These are phyloP conservation scores for Hystrix cristata DNA, from an alignment of 2,113 vertebrate genomes.

Conservation along the genomic window DNA sequence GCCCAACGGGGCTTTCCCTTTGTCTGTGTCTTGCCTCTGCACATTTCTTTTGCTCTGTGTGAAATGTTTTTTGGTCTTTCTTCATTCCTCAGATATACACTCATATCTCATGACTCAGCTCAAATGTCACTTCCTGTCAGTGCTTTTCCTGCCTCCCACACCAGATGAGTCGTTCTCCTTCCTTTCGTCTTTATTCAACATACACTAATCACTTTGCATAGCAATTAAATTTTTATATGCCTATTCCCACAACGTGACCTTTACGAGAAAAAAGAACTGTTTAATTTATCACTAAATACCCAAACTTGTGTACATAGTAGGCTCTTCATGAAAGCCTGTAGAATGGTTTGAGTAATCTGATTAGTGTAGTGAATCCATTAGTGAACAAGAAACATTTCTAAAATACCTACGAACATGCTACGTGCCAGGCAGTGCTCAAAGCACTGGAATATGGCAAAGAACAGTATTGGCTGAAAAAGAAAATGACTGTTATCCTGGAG, in stretches of 20 bases:
- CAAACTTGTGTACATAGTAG: not conserved
- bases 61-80: conserved; percentile 33
- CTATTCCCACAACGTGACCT: conserved; percentile 45
- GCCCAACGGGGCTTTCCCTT: not conserved
- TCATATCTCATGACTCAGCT: conserved; percentile 68
- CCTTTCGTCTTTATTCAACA: conserved; percentile 43
- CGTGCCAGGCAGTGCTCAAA: not conserved
- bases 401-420: not conserved
- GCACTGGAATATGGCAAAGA: not conserved
- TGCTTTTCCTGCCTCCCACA: conserved; percentile 12
- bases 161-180: conserved; percentile 14
- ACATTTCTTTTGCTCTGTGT: not conserved
- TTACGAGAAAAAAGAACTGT: conserved; percentile 1
- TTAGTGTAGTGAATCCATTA: not conserved
- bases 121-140: conserved; percentile 62
- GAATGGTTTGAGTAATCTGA: not conserved
- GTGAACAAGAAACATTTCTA: not conserved
- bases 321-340: not conserved
- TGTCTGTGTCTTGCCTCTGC: not conserved
- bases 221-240: conserved; percentile 51
- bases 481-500: not conserved
- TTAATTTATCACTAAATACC: not conserved
- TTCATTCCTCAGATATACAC: conserved; percentile 38
- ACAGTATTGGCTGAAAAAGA: not conserved
- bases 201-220: conserved; percentile 52